Percentiles rank a stretch among this genome's conserved stretches.
Evolutionary conservation across 1,140 invertebrate species (phyloP).

Genomic region (Myzus persicae): DNA sequence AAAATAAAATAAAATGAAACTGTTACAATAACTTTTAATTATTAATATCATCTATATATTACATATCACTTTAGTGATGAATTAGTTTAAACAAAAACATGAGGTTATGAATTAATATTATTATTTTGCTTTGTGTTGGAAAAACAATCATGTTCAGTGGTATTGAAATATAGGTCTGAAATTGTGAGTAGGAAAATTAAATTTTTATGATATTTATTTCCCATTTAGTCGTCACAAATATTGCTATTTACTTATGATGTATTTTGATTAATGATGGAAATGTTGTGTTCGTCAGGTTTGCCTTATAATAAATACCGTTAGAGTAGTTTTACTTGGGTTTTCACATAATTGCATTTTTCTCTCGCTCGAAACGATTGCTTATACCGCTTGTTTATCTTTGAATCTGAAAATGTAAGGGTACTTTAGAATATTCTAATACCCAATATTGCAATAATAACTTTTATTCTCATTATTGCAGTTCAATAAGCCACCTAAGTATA

Average conservation of each 20-base stretch:
- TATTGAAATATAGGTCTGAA: neutral
- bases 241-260: neutral
- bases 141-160: neutral
- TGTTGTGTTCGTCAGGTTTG: neutral
- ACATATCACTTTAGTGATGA: too few species aligned
- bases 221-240: neutral
- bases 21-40: too few species aligned
- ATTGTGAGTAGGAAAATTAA: neutral
- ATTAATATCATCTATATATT: too few species aligned
- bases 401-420: slow-evolving; percentile 13
- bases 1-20: too few species aligned
- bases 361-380: neutral
- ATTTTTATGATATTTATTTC: neutral
- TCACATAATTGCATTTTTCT: slow-evolving; percentile 8
- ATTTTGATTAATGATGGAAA: neutral
- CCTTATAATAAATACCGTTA: neutral
- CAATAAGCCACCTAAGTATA: slow-evolving; percentile 46
- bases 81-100: too few species aligned
- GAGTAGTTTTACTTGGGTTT: neutral
- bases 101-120: too few species aligned
- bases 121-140: neutral
- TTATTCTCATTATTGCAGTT: slow-evolving; percentile 56
- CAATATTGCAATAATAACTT: slow-evolving; percentile 49
- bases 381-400: slow-evolving; percentile 41
- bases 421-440: slow-evolving; percentile 47